phyloP scores from a whole-genome alignment of 2,888 invertebrate genomes.

The Xestia sexstrigata region DNA sequence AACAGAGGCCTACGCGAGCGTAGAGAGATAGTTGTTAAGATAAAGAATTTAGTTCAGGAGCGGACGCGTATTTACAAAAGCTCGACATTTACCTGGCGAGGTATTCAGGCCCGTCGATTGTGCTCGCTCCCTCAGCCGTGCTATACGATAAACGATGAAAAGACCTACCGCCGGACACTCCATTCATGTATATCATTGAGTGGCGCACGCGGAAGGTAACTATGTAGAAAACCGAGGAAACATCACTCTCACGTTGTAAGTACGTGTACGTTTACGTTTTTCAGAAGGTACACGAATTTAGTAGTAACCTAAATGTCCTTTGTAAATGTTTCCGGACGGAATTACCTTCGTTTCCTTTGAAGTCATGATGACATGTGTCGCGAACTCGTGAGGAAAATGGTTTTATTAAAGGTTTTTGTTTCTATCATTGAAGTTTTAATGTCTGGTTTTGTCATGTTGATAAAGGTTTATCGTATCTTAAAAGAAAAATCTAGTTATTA shows the following conservation, averaged over 20 bases:
- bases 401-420: conserved; percentile 58
- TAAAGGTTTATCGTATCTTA: neutral
- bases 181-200: conserved; percentile 86
- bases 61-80: conserved; percentile 73
- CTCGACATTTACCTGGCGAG: conserved; percentile 74
- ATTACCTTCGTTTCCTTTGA: conserved; percentile 58
- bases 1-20: conserved; percentile 41
- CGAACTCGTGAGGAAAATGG: conserved; percentile 50
- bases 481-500: neutral
- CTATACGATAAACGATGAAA: conserved; percentile 84
- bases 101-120: conserved; percentile 80
- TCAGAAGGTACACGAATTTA: conserved; percentile 48
- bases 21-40: conserved; percentile 71
- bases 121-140: conserved; percentile 79
- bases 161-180: conserved; percentile 84
- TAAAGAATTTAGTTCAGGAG: conserved; percentile 70
- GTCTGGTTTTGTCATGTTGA: conserved; percentile 44
- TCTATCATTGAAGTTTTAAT: conserved; percentile 59
- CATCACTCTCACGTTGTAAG: conserved; percentile 47
- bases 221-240: conserved; percentile 79
- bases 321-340: conserved; percentile 52
- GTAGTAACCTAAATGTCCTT: conserved; percentile 55
- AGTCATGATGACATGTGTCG: conserved; percentile 48
- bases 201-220: conserved; percentile 73
- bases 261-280: conserved; percentile 26